Base-by-base conservation (phyloP, 2,888 invertebrate genomes). In the Plemyria rubiginata region DNA sequence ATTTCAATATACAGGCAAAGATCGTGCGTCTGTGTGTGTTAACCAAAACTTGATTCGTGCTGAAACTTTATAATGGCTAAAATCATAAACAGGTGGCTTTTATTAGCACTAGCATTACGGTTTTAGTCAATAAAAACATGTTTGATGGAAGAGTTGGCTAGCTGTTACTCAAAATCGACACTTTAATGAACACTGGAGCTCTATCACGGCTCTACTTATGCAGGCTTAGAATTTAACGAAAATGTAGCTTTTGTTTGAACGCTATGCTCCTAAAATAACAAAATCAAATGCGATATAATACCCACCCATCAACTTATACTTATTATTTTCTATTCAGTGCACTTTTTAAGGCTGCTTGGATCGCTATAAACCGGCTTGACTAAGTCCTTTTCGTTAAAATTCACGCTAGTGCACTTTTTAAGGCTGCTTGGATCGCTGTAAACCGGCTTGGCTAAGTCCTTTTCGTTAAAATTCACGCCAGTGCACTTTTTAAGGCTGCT, bases 1-100 rank as follows among this genome's bases (percentile, higher is more conserved):
- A 78, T 77, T 80, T 72, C 72, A 77, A 76, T 77, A 73, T 75
- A 79, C 76, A 80, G 72, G 80, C 80, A 81, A 82, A 78, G 73
- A 69, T 63, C 73, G 70, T 75, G 70, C 73, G 64, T 66, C 71
- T 71, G 74, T 79, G 71, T 75, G 72, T 68, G 72, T 76, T 73
- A 69, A 62, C 68, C 60, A 60, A 74, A 78, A 76, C 75, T 74
- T 67, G 74, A 74, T 73, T 73, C 54, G 63, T 58, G 54, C 70
- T 67, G 65, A 68, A 68, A 67, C 61, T 66, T 54, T 62, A 56
- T 51, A 65, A 61, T 62, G 51, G 41, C 56, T 59, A 49, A 55
- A 66, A 67, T 57, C 41, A 66, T 72, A 65, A 69, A 49, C 61
- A 70, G 55, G 63, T 68, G 55, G 61, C 62, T 49, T 69, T 67